phyloP scores from a whole-genome alignment of 1,140 invertebrate genomes.

The Probaryconus sp. region DNA sequence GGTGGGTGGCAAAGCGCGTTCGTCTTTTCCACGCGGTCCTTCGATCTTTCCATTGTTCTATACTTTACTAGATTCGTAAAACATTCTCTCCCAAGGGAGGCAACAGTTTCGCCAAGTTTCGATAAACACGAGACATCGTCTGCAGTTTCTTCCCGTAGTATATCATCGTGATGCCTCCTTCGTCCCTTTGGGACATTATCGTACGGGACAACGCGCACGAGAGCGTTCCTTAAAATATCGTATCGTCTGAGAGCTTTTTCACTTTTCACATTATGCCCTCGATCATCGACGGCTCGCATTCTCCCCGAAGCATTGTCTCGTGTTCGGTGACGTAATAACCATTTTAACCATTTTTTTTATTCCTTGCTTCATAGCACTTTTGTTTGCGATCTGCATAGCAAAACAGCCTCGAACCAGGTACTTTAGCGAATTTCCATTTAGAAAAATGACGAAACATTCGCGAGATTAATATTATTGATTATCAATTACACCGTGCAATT shows the following conservation, averaged over 20 bases:
- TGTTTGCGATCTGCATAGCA: slow-evolving; percentile 43
- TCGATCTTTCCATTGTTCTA: slow-evolving; percentile 37
- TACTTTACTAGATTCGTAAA: slow-evolving; percentile 44
- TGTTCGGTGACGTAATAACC: slow-evolving; percentile 48
- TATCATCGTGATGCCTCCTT: slow-evolving; percentile 44
- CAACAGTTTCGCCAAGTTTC: slow-evolving; percentile 57
- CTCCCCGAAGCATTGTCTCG: slow-evolving; percentile 49
- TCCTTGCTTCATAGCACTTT: slow-evolving; percentile 44
- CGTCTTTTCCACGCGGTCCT: slow-evolving; percentile 12
- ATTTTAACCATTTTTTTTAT: slow-evolving; percentile 42
- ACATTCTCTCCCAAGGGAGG: slow-evolving; percentile 55
- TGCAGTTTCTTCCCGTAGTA: slow-evolving; percentile 49
- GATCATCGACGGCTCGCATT: slow-evolving; percentile 58
- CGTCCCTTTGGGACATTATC: slow-evolving; percentile 61
- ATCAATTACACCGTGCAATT: slow-evolving; percentile 42
- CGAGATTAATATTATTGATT: slow-evolving; percentile 52
- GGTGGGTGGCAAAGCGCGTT: slow-evolving; percentile 1
- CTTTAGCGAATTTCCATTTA: slow-evolving; percentile 5
- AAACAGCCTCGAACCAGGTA: slow-evolving; percentile 32
- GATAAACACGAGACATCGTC: slow-evolving; percentile 63
- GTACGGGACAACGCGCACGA: slow-evolving; percentile 49
- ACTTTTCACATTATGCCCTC: slow-evolving; percentile 63
- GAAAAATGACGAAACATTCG: slow-evolving; percentile 42
- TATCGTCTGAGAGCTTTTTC: slow-evolving; percentile 62
- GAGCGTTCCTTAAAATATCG: slow-evolving; percentile 54